A percentile compares a stretch with the other conserved stretches of the same genome.
These are phyloP conservation scores for Theretra japonica DNA, from an alignment of 2,888 invertebrate species.

Conservation along the genomic window DNA sequence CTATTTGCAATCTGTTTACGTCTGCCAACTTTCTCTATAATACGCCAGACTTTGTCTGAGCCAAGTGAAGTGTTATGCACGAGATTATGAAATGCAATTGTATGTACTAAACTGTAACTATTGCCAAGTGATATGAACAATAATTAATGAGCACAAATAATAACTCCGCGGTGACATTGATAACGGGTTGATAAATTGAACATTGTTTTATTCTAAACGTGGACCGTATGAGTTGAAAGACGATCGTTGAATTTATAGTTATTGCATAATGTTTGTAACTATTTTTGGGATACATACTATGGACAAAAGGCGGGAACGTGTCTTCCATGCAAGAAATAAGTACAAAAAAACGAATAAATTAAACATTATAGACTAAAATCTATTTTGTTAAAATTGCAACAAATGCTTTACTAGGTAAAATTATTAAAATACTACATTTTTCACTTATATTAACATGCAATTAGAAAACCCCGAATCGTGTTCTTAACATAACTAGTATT, in stretches of 20 bases:
- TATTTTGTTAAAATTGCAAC: slow-evolving; percentile 45
- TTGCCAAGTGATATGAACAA: no score
- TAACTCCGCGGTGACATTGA: no score
- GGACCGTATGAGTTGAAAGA: no score
- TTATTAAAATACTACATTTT: slow-evolving; percentile 43
- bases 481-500: slow-evolving; percentile 5
- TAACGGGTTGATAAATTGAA: no score
- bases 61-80: no score
- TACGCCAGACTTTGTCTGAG: no score
- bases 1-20: no score
- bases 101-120: no score
- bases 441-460: slow-evolving; percentile 33
- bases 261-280: neutral
- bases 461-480: slow-evolving; percentile 33
- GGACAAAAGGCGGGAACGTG: slow-evolving; percentile 20
- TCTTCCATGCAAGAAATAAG: slow-evolving; percentile 40
- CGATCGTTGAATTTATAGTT: neutral
- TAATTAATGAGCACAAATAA: no score
- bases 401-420: slow-evolving; percentile 54
- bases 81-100: no score
- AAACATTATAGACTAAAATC: slow-evolving; percentile 38
- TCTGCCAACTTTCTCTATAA: neutral
- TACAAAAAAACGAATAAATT: slow-evolving; percentile 44
- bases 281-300: neutral
- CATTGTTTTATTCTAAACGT: no score